Evolutionary conservation across 2,797 vertebrate species (phyloP).

Genomic region (Phoeniculus purpureus): DNA sequence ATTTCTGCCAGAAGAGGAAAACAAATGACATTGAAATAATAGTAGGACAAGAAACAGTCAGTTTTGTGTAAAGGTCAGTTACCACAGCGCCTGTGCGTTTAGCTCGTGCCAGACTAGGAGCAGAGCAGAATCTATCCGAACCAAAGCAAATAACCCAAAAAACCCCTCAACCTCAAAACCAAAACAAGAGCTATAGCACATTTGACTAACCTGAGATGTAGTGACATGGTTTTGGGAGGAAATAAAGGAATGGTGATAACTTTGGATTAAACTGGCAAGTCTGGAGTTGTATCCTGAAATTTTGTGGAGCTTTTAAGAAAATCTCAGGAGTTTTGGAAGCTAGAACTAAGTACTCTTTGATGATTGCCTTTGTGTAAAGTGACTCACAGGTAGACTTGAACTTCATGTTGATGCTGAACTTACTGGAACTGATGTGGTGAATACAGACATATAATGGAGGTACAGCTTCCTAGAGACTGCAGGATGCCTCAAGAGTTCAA

Average conservation of each 20-base stretch:
- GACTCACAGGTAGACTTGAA: not conserved
- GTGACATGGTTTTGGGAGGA: not conserved
- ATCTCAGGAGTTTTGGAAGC: not conserved
- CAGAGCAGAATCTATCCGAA: not conserved
- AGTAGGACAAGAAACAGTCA: not conserved
- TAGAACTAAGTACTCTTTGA: not conserved
- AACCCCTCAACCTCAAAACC: accelerated
- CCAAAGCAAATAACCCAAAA: not conserved
- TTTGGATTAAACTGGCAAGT: not conserved
- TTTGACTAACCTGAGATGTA: not conserved
- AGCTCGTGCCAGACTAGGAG: not conserved
- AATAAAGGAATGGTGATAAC: not conserved
- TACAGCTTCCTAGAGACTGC: not conserved
- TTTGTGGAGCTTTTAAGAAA: not conserved
- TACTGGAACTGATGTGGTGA: not conserved
- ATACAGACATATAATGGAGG: not conserved
- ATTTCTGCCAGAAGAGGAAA: not conserved
- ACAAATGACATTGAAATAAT: not conserved
- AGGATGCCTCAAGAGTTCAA: not conserved
- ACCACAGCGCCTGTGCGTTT: not conserved
- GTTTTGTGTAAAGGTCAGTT: not conserved
- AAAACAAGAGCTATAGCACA: not conserved
- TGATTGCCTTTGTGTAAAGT: not conserved
- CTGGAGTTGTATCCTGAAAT: not conserved
- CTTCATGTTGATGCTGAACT: not conserved